Evolutionary conservation across 1,140 invertebrate species (phyloP), one percentile per base, ranked within the genome.

Genomic region (Telenomus remus): DNA sequence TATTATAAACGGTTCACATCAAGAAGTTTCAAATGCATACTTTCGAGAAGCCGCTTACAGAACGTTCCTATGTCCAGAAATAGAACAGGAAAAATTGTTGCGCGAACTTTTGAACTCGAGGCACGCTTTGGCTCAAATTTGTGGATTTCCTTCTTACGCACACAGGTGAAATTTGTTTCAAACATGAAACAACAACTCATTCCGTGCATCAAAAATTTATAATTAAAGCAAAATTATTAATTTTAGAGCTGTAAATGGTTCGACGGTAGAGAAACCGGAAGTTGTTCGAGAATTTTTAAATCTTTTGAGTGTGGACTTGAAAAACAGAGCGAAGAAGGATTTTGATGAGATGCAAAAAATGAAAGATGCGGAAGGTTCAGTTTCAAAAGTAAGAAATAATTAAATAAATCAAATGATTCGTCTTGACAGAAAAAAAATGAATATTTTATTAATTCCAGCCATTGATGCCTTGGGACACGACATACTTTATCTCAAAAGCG

Each of bases 1-100:
- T 43, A 84, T 93, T 12, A 91, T 98, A 11, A 92, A 91, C 64
- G 93, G 95, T 27, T 89, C 97, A 14, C 93, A 93, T 85, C 92
- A 93, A n/a, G 96, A 98, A 85, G 93, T 95, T 8, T 88, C 90
- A 2, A 93, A 95, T 85, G 92, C 93, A 44, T 71, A 91, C 39
- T 92, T 94, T n/a, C 88, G 97, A 66, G 97, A 99, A 90, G 92
- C 93, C 10, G 95, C 95, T 0, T 98, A 98, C 86, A 92, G 93
- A 78, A 89, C 97, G 51, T 99, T 93, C 88, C 89, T 98, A 15
- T 90, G 94, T 73, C 95, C 95, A 0, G 93, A 96, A 80, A 72
- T 87, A 6, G 87, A 91, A 0, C 97, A 98, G 86, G 93, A 96
- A 80, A 82, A 91, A 47, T 83, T 97, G 10, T 89, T 99, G 1